These are phyloP conservation scores for Mesopsocus fuscifrons DNA, from an alignment of 2,888 invertebrate genomes.

Conservation along the genomic window DNA sequence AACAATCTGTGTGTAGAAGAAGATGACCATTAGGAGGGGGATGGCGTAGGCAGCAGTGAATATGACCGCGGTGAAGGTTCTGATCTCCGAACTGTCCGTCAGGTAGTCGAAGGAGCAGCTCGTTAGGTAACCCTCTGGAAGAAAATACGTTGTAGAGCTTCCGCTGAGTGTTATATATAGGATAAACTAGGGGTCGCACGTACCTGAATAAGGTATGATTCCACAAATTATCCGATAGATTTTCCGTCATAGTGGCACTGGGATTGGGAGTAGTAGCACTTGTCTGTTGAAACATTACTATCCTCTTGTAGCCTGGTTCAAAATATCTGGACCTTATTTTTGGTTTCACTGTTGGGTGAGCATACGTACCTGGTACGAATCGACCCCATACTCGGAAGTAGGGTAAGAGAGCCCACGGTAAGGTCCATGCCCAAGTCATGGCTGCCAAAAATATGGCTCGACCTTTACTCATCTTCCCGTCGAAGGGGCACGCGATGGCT, in stretches of 20 bases:
- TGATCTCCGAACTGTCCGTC: slow-evolving; percentile 53
- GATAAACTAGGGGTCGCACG: no score
- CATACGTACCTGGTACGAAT: slow-evolving; percentile 69
- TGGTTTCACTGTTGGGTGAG: no score
- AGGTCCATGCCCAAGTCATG: slow-evolving; percentile 52
- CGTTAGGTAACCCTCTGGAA: slow-evolving; percentile 57
- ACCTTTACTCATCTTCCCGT: slow-evolving; percentile 60
- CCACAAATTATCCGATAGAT: no score
- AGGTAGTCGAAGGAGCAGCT: slow-evolving; percentile 77
- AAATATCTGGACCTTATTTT: no score
- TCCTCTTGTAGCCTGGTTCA: no score
- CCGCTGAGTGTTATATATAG: no score
- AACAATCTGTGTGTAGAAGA: slow-evolving; percentile 71
- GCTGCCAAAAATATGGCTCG: slow-evolving; percentile 58
- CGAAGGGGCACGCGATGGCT: slow-evolving; percentile 64
- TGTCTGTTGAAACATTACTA: no score
- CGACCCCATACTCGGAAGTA: slow-evolving; percentile 69
- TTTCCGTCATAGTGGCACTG: no score
- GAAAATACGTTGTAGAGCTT: no score
- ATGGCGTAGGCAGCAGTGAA: slow-evolving; percentile 59
- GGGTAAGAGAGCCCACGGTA: slow-evolving; percentile 69
- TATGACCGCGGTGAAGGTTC: slow-evolving; percentile 53
- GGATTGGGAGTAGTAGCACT: no score
- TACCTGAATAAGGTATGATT: no score
- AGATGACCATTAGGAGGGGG: slow-evolving; percentile 57